These are phyloP conservation scores for Solen grandis DNA, from an alignment of 1,140 invertebrate species.

Conservation along the genomic window DNA sequence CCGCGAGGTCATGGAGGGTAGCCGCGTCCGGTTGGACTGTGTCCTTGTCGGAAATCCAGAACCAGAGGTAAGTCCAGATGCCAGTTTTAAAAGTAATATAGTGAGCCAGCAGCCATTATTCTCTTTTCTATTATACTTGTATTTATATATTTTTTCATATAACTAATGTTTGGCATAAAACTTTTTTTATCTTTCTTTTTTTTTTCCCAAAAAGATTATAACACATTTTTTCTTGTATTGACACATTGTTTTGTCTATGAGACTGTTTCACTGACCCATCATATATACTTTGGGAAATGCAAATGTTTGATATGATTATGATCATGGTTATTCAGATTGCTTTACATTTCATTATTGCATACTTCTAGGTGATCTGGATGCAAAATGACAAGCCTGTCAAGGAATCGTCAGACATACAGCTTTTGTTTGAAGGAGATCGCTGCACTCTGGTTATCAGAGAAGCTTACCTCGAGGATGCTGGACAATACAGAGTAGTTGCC, in stretches of 20 bases:
- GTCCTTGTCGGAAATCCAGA: slow-evolving; percentile 82
- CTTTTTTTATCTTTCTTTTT: not conserved
- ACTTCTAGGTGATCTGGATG: slow-evolving; percentile 77
- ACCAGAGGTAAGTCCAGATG: slow-evolving; percentile 77
- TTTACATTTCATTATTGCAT: slow-evolving; percentile 6
- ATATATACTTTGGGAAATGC: no score
- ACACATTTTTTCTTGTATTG: not conserved
- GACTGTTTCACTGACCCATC: no score
- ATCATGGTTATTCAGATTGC: not conserved
- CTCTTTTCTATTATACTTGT: no score
- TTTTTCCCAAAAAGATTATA: not conserved
- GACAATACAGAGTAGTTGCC: slow-evolving; percentile 80
- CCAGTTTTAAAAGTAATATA: no score
- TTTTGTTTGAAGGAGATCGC: slow-evolving; percentile 79
- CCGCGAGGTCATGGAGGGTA: slow-evolving; percentile 82
- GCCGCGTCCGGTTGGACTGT: slow-evolving; percentile 80
- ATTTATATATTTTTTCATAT: not conserved
- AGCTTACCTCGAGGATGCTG: slow-evolving; percentile 80
- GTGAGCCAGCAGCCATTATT: no score
- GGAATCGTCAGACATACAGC: slow-evolving; percentile 78
- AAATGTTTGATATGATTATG: no score
- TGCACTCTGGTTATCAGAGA: slow-evolving; percentile 81
- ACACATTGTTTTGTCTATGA: no score
- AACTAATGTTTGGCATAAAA: not conserved
- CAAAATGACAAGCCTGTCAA: slow-evolving; percentile 79